Evolutionary conservation across 2,113 vertebrate genomes (phyloP).

Genomic region (Mus spicilegus): DNA sequence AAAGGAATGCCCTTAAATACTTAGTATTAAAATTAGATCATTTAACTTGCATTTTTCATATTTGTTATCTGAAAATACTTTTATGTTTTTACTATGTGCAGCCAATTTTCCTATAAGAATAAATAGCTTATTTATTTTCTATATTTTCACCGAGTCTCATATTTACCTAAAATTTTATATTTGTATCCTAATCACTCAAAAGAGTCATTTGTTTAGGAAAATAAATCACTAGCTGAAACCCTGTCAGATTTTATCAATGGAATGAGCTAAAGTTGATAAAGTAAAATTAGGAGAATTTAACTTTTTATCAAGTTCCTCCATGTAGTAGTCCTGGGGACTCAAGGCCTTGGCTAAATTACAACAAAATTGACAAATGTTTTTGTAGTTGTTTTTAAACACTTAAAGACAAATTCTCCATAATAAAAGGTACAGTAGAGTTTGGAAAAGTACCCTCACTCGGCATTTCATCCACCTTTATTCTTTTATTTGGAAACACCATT

Average conservation of each 20-base stretch:
- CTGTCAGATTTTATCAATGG: background rate
- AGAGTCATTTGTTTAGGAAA: background rate
- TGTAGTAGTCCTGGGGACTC: background rate
- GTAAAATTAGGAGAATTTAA: background rate
- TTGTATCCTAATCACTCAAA: background rate
- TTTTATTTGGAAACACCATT: background rate
- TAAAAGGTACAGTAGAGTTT: background rate
- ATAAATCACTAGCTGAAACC: background rate
- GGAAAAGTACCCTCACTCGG: background rate
- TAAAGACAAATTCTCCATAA: background rate
- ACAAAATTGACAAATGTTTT: background rate
- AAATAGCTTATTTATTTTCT: background rate
- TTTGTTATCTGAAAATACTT: background rate
- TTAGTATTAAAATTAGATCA: background rate
- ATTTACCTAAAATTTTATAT: background rate
- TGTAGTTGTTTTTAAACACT: background rate
- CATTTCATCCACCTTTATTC: fast-evolving
- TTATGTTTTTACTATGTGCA: background rate
- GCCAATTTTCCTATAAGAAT: background rate
- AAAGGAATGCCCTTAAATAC: background rate
- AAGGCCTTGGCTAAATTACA: background rate
- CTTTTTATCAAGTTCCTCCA: background rate
- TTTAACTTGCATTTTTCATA: background rate
- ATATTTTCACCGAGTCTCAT: background rate
- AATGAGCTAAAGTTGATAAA: background rate